Conservation (phyloP, 2,797 vertebrate species). For the Poecilia wingei region DNA sequence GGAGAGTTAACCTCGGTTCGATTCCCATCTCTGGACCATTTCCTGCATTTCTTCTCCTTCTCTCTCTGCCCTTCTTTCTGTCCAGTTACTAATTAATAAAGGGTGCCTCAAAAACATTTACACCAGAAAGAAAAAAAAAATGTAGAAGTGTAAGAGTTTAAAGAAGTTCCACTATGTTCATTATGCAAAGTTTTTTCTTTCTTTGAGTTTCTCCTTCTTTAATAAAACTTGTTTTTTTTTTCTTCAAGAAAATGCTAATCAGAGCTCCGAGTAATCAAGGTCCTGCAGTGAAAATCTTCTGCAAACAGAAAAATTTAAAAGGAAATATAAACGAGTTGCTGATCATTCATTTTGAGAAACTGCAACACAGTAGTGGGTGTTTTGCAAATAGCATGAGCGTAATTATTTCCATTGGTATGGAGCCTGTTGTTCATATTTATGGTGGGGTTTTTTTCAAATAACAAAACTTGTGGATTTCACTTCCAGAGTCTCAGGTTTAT, state of each 20-base stretch:
- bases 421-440: neutral
- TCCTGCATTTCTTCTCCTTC: too few relatives aligned
- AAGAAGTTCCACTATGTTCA: conserved; percentile 31
- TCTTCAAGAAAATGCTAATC: conserved; percentile 30
- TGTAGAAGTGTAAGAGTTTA: conserved; percentile 5
- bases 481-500: neutral
- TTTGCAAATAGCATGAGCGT: neutral
- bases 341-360: conserved; percentile 14
- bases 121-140: too few relatives aligned
- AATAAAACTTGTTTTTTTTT: conserved; percentile 16
- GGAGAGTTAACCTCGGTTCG: too few relatives aligned
- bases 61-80: too few relatives aligned
- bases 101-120: too few relatives aligned
- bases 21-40: too few relatives aligned
- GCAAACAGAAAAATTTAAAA: conserved; percentile 18
- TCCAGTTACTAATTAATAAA: too few relatives aligned
- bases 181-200: conserved; percentile 12
- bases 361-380: neutral
- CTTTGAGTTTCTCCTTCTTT: conserved; percentile 6
- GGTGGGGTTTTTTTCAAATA: neutral
- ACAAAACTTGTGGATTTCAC: neutral
- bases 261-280: conserved; percentile 28
- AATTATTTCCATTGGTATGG: neutral
- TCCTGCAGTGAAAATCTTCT: conserved; percentile 22
- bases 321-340: conserved; percentile 34